phyloP scores from a whole-genome alignment of 1,140 invertebrate species.

The Diorhabda carinulata region DNA sequence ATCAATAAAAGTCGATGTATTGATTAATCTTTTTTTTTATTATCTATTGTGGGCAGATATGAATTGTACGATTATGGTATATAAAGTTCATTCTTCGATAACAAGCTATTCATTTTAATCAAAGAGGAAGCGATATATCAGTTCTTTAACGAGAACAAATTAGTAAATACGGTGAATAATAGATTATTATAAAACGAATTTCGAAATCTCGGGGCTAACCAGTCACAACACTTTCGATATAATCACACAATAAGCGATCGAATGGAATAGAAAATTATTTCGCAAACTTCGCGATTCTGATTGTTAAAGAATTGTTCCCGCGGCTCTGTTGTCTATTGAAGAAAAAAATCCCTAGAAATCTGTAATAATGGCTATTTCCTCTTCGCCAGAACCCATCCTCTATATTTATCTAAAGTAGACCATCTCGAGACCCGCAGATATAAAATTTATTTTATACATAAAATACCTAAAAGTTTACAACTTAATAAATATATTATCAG shows the following conservation, averaged over 20 bases:
- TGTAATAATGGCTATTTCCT: constrained; percentile 2
- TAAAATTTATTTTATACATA: background rate
- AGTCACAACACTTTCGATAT: background rate
- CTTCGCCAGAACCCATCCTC: background rate
- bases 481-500: background rate
- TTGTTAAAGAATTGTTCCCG: background rate
- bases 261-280: background rate
- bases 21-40: too few species aligned
- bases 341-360: background rate
- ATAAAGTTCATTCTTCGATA: too few species aligned
- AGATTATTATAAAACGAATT: background rate
- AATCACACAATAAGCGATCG: background rate
- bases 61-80: too few species aligned
- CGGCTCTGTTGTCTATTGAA: background rate
- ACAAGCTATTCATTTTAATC: too few species aligned
- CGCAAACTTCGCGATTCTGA: background rate
- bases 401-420: background rate
- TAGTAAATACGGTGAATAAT: background rate
- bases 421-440: background rate
- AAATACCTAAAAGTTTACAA: background rate
- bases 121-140: background rate
- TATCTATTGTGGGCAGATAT: too few species aligned
- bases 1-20: too few species aligned
- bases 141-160: constrained; percentile 2
- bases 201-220: background rate